Evolutionary conservation across 2,113 vertebrate genomes (phyloP).

Genomic region (Corynorhinus townsendii): DNA sequence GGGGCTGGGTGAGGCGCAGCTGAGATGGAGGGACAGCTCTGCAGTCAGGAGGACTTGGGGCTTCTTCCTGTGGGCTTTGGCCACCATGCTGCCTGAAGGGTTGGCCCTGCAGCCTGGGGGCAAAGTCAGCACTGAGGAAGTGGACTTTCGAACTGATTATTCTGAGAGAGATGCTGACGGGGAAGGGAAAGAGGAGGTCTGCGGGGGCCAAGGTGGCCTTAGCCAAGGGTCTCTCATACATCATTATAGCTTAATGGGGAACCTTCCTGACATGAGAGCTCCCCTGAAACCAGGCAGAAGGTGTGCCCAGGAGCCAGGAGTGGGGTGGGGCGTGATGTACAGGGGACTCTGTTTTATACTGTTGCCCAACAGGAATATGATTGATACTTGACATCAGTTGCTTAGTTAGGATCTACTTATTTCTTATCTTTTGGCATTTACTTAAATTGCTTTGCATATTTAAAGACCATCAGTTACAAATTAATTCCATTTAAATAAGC

Average conservation of each 20-base stretch:
- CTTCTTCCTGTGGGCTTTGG: neutral
- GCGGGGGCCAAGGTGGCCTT: neutral
- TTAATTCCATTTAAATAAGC: conserved; percentile 70
- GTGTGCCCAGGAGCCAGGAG: neutral
- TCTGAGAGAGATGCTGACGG: neutral
- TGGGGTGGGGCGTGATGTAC: neutral
- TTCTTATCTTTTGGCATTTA: conserved; percentile 68
- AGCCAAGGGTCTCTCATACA: too few relatives aligned
- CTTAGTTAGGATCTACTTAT: conserved; percentile 46
- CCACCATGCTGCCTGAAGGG: neutral
- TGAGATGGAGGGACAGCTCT: neutral
- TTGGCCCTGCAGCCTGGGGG: neutral
- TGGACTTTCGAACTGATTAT: neutral
- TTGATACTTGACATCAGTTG: conserved; percentile 18
- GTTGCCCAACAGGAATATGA: neutral
- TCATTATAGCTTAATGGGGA: neutral
- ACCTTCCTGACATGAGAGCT: neutral
- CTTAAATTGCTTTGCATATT: conserved; percentile 71
- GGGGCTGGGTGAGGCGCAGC: neutral
- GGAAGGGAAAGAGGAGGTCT: neutral
- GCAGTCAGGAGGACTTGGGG: neutral
- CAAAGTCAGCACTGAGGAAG: neutral
- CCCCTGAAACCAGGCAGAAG: neutral
- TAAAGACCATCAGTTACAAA: conserved; percentile 76
- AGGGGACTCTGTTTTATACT: neutral